These are phyloP conservation scores for Zootermopsis nevadensis DNA, from an alignment of 2,888 invertebrate species.

Conservation along the genomic window DNA sequence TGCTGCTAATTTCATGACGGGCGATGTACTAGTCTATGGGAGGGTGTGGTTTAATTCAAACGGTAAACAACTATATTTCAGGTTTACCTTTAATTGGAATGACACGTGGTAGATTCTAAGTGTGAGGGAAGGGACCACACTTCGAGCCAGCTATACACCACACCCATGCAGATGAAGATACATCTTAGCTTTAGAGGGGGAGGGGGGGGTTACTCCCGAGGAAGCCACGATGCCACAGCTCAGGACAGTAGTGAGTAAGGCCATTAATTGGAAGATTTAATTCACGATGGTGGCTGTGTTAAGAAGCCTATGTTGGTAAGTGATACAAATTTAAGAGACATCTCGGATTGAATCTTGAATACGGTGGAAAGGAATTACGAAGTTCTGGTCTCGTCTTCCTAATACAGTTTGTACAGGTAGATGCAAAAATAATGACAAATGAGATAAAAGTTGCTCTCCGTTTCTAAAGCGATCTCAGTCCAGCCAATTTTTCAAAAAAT, in stretches of 20 bases:
- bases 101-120: constrained; percentile 38
- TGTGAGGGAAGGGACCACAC: neutral
- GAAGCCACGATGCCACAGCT: neutral
- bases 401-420: no score
- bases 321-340: constrained; percentile 38
- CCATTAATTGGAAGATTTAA: constrained; percentile 32
- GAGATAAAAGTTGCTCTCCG: no score
- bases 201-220: neutral
- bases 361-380: no score
- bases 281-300: neutral
- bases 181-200: constrained; percentile 1
- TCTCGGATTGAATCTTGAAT: neutral
- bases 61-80: constrained; percentile 44
- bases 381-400: no score
- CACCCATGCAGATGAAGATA: constrained; percentile 38
- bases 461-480: no score
- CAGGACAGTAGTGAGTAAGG: neutral
- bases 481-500: no score
- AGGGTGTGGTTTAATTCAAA: constrained; percentile 42
- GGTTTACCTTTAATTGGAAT: constrained; percentile 45
- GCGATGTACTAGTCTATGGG: neutral
- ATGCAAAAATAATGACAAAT: no score
- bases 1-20: neutral
- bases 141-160: constrained; percentile 18
- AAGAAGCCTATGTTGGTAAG: neutral